Evolutionary conservation across 1,140 invertebrate genomes (phyloP).

Genomic region (Stegodyphus dumicola): DNA sequence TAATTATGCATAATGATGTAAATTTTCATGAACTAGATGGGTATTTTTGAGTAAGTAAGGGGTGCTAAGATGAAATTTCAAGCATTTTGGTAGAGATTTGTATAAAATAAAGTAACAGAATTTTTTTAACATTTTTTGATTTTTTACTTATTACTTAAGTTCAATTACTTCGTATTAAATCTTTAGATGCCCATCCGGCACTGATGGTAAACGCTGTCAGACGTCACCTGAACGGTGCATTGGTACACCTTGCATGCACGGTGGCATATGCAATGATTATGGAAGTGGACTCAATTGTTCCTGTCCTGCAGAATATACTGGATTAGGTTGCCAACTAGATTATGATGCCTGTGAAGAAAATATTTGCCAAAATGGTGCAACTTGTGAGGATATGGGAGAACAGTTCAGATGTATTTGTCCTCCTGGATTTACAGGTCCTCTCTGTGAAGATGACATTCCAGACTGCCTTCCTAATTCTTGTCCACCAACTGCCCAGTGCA

Average conservation of each 20-base stretch:
- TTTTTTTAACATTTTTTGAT: no score
- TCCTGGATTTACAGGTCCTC: conserved; percentile 84
- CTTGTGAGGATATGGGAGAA: conserved; percentile 84
- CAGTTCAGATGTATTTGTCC: conserved; percentile 89
- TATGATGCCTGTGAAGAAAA: conserved; percentile 81
- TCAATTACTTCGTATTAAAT: no score
- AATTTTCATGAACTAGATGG: no score
- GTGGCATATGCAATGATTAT: conserved; percentile 92
- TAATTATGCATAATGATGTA: no score
- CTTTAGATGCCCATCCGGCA: conserved; percentile 86
- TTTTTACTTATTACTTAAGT: no score
- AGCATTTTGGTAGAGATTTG: no score
- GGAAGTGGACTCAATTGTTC: conserved; percentile 94
- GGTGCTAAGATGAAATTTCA: no score
- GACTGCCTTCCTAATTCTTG: conserved; percentile 95
- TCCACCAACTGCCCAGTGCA: conserved; percentile 91
- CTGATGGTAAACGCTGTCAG: conserved; percentile 94
- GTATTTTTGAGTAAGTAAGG: no score
- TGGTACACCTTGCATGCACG: conserved; percentile 95
- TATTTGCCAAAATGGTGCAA: conserved; percentile 92
- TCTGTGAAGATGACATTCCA: conserved; percentile 91
- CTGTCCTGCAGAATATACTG: conserved; percentile 85
- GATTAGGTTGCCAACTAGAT: conserved; percentile 92
- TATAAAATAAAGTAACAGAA: no score
- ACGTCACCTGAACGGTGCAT: conserved; percentile 95